A percentile compares a stretch with the other conserved stretches of the same genome.
Conservation (phyloP, 2,113 vertebrate species). For the Dolichotis patagonum region DNA sequence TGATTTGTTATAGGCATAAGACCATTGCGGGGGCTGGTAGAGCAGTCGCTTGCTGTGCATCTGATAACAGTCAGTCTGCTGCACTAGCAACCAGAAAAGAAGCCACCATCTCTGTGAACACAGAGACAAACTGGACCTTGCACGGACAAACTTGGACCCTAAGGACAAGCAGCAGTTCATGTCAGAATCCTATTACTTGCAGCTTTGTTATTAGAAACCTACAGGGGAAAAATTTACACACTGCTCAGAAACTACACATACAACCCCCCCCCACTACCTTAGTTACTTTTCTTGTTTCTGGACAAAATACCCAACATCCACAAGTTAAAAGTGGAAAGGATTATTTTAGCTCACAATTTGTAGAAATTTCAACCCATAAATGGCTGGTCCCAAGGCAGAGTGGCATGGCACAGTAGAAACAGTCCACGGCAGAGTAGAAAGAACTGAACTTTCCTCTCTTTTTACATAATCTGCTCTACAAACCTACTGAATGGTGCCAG, state of each 20-base stretch:
- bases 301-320: background rate
- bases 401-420: background rate
- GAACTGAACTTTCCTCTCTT: background rate
- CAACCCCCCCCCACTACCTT: background rate
- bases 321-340: background rate
- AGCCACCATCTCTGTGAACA: background rate
- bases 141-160: background rate
- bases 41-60: background rate
- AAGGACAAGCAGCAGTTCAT: background rate
- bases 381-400: background rate
- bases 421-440: background rate
- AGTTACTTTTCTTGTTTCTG: background rate
- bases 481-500: too few relatives aligned
- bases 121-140: background rate
- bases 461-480: background rate
- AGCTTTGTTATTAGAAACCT: background rate
- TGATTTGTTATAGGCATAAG: background rate
- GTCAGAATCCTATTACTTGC: background rate
- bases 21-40: background rate
- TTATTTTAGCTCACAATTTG: background rate
- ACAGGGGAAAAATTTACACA: background rate
- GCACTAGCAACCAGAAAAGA: background rate
- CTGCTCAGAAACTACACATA: background rate
- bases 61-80: background rate
- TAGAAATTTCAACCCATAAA: background rate